These are phyloP conservation scores for Pediacus dermestoides DNA, from an alignment of 2,888 invertebrate species.

Conservation along the genomic window DNA sequence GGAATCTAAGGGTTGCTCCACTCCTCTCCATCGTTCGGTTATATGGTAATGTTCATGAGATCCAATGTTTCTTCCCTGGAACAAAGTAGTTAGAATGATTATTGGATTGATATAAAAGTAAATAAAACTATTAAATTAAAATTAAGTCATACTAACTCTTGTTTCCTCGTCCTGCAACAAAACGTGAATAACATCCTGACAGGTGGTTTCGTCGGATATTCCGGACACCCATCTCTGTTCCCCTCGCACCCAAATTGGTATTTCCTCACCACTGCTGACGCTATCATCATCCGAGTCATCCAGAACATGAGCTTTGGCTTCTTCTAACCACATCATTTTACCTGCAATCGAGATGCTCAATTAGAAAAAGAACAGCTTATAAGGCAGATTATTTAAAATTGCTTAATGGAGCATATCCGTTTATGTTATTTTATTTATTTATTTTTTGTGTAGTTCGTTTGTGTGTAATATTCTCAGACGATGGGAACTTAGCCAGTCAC, in stretches of 20 bases:
- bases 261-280: slow-evolving; percentile 62
- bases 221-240: slow-evolving; percentile 79
- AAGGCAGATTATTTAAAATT: slow-evolving; percentile 5
- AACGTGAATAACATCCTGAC: slow-evolving; percentile 73
- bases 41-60: slow-evolving; percentile 59
- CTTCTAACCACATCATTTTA: slow-evolving; percentile 42
- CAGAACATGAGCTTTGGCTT: slow-evolving; percentile 27
- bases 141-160: slow-evolving; percentile 38
- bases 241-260: slow-evolving; percentile 72
- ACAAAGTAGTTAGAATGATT: slow-evolving; percentile 14
- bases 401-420: slow-evolving; percentile 19
- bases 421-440: slow-evolving; percentile 21
- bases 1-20: slow-evolving; percentile 68
- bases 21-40: slow-evolving; percentile 74
- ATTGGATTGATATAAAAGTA: background rate
- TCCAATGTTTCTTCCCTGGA: slow-evolving; percentile 45
- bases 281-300: slow-evolving; percentile 46
- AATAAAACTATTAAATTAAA: background rate
- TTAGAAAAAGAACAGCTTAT: background rate
- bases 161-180: slow-evolving; percentile 57
- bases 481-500: slow-evolving; percentile 27
- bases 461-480: slow-evolving; percentile 18
- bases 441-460: no score
- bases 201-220: slow-evolving; percentile 71
- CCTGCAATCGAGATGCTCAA: no score